These are phyloP conservation scores for Sylvilagus bachmani DNA, from an alignment of 2,113 vertebrate species.

Conservation along the genomic window DNA sequence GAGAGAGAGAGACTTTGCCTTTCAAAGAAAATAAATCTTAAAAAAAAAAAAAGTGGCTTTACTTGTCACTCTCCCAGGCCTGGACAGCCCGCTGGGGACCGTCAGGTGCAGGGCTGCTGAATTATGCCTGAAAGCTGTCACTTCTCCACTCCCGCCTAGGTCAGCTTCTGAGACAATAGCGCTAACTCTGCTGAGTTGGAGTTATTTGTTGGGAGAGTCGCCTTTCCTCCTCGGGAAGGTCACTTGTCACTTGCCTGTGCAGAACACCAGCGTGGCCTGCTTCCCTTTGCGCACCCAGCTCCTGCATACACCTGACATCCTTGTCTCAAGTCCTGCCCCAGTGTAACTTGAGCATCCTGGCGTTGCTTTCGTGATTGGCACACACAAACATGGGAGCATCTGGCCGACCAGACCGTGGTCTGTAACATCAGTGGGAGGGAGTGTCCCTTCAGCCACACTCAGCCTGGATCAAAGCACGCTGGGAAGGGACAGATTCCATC, in stretches of 20 bases:
- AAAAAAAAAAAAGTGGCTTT: background rate
- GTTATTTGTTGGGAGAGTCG: background rate
- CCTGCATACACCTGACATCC: background rate
- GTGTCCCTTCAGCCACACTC: background rate
- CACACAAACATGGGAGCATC: background rate
- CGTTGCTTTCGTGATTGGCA: background rate
- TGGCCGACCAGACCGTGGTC: background rate
- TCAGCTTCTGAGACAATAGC: background rate
- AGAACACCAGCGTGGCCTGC: background rate
- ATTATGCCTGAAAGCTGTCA: background rate
- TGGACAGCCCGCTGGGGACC: background rate
- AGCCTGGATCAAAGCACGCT: background rate
- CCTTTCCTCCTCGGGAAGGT: constrained; percentile 41
- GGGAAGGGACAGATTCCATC: background rate
- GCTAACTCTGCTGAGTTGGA: background rate
- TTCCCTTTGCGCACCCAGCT: background rate
- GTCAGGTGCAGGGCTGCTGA: background rate
- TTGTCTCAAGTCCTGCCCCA: background rate
- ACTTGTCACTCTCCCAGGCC: background rate
- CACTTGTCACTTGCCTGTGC: background rate
- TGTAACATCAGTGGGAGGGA: background rate
- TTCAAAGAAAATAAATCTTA: too few species aligned
- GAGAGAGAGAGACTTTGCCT: too few species aligned
- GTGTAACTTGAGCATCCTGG: background rate
- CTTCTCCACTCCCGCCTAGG: background rate